Conservation (phyloP, 2,888 invertebrate genomes). For the Leucophenga montana region DNA sequence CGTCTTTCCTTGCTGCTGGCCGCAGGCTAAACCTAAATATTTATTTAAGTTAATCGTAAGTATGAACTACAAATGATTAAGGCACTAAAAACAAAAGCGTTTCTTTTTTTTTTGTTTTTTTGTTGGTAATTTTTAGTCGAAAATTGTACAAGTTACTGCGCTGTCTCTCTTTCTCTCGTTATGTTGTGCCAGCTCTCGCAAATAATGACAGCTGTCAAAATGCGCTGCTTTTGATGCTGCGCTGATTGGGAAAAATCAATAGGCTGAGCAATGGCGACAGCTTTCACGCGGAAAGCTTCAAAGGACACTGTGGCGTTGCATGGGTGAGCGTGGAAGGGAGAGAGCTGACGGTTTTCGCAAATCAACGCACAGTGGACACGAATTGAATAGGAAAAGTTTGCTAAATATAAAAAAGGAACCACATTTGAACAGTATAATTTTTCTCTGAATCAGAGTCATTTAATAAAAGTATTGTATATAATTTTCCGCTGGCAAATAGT, state of each 20-base stretch:
- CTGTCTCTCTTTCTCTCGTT: constrained; percentile 31
- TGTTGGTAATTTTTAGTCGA: constrained; percentile 17
- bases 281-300: constrained; percentile 50
- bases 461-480: too few relatives aligned
- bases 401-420: too few relatives aligned
- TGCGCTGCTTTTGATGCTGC: constrained; percentile 52
- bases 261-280: constrained; percentile 46
- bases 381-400: too few relatives aligned
- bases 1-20: too few relatives aligned
- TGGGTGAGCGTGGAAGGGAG: background rate
- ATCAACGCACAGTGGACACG: background rate
- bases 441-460: too few relatives aligned
- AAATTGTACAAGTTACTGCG: constrained; percentile 32
- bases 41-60: too few relatives aligned
- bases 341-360: too few relatives aligned
- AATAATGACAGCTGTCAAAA: constrained; percentile 65
- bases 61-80: too few relatives aligned
- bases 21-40: too few relatives aligned
- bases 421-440: too few relatives aligned
- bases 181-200: constrained; percentile 48
- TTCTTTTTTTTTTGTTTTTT: background rate
- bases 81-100: too few relatives aligned
- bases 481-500: too few relatives aligned
- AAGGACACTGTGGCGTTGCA: constrained; percentile 22
- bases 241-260: constrained; percentile 56